phyloP scores from a whole-genome alignment of 2,113 vertebrate genomes.

The Ramphastos sulfuratus region DNA sequence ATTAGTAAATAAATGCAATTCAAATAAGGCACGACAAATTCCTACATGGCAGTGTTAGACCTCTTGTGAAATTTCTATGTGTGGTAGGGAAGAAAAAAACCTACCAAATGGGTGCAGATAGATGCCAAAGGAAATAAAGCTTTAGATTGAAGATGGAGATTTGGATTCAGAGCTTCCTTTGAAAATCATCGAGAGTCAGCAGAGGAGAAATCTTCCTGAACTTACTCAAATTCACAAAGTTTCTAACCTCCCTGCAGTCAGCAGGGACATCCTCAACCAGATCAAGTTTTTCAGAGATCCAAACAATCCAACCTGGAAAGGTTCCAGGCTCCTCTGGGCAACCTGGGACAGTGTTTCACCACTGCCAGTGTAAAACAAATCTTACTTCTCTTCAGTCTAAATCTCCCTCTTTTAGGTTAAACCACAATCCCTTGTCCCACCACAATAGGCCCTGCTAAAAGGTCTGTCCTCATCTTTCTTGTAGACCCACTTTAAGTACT shows the following conservation, averaged over 20 bases:
- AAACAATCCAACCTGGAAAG: neutral
- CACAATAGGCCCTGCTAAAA: neutral
- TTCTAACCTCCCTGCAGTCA: too few species aligned
- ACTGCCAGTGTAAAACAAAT: neutral
- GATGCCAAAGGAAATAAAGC: neutral
- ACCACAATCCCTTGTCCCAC: neutral
- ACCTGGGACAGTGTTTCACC: neutral
- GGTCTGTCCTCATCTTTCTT: neutral
- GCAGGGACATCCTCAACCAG: too few species aligned
- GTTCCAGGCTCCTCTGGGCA: neutral
- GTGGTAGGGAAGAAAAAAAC: neutral
- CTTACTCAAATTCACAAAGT: neutral
- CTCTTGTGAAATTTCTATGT: neutral
- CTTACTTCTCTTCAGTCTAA: neutral
- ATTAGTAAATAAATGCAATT: constrained; percentile 30
- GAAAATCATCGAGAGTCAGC: neutral
- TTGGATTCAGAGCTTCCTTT: neutral
- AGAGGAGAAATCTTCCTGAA: neutral
- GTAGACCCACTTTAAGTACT: neutral
- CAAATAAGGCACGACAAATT: neutral
- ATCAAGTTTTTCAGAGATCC: neutral
- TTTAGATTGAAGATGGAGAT: neutral
- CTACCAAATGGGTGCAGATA: neutral
- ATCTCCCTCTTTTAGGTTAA: neutral
- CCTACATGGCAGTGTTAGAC: neutral